Percentiles rank a stretch among this genome's conserved stretches.
Conservation (phyloP, 2,888 invertebrate genomes). For the Epirrita christyi region DNA sequence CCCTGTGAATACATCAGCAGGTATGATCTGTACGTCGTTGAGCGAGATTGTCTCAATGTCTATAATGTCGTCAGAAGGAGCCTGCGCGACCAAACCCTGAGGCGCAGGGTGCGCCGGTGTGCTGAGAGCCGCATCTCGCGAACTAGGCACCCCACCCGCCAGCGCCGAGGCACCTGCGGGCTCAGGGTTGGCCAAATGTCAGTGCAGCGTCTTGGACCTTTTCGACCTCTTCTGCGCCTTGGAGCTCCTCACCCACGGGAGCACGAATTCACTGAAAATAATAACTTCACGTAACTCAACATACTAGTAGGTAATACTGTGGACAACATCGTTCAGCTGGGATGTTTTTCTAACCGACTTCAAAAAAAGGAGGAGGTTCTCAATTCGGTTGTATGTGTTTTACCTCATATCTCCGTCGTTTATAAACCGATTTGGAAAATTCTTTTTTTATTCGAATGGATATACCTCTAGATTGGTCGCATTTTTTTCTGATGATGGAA, state of each 20-base stretch:
- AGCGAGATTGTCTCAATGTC: conserved; percentile 19
- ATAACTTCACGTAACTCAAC: too few species aligned
- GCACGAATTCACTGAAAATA: conserved; percentile 67
- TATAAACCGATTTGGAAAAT: too few species aligned
- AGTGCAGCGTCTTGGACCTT: conserved; percentile 71
- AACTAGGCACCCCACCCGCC: conserved; percentile 30
- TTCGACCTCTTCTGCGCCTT: conserved; percentile 72
- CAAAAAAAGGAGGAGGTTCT: too few species aligned
- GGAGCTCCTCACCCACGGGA: conserved; percentile 72
- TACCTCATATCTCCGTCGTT: too few species aligned
- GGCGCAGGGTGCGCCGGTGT: conserved; percentile 22
- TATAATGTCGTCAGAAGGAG: background rate
- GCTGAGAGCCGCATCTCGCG: conserved; percentile 13
- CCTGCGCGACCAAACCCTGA: conserved; percentile 19
- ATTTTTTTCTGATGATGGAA: too few species aligned
- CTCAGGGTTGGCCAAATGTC: conserved; percentile 38
- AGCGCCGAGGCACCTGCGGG: conserved; percentile 22
- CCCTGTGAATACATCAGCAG: conserved; percentile 1
- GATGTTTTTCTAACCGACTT: too few species aligned
- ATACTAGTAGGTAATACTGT: too few species aligned
- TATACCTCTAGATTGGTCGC: too few species aligned
- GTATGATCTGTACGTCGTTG: conserved; percentile 14
- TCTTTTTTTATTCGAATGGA: too few species aligned
- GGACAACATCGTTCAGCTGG: too few species aligned
- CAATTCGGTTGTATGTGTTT: too few species aligned